phyloP scores from a whole-genome alignment of 2,113 vertebrate species.

The Pterophyllum scalare region DNA sequence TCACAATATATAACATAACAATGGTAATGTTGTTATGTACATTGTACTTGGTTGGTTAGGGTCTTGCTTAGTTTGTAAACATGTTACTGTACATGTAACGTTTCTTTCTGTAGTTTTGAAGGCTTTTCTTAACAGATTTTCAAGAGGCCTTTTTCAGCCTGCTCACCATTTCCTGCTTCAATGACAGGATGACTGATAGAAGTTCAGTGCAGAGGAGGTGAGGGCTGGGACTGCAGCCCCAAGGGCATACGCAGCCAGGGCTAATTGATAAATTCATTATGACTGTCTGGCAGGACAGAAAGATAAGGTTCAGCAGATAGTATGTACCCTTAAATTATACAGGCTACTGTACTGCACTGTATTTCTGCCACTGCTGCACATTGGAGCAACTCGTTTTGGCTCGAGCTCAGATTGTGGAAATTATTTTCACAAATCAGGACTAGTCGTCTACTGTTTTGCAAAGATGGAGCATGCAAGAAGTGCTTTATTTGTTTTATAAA shows the following conservation, averaged over 20 bases:
- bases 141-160: not conserved
- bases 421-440: conserved; percentile 17
- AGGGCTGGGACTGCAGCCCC: conserved; percentile 54
- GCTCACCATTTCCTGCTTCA: conserved; percentile 12
- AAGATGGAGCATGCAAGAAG: not conserved
- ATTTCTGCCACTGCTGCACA: not conserved
- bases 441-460: not conserved
- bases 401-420: not conserved
- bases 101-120: not conserved
- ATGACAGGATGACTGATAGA: conserved; percentile 67
- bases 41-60: no score
- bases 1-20: no score
- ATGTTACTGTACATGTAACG: not conserved
- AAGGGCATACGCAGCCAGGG: conserved; percentile 38
- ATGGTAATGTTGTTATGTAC: no score
- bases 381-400: conserved; percentile 18
- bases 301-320: conserved; percentile 51
- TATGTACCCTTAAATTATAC: conserved; percentile 9
- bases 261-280: conserved; percentile 74
- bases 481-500: conserved; percentile 1
- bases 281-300: conserved; percentile 53
- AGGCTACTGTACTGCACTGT: not conserved
- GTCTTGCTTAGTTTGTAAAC: not conserved
- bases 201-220: conserved; percentile 44
- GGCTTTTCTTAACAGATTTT: not conserved